Percentiles rank a stretch among this genome's conserved stretches.
Evolutionary conservation across 2,888 invertebrate species (phyloP).

Genomic region (Sicus ferrugineus): DNA sequence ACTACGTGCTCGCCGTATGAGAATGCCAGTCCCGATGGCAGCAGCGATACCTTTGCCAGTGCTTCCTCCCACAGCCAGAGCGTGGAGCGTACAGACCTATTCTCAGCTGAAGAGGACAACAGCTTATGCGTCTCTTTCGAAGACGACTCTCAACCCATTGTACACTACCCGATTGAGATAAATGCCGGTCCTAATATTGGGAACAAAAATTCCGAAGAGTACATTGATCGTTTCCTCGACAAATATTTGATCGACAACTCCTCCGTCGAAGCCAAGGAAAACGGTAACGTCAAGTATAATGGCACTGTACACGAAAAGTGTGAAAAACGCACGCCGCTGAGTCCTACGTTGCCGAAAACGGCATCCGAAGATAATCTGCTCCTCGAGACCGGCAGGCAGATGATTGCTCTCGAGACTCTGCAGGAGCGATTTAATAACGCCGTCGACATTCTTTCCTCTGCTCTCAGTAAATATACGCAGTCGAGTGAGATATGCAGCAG

Average conservation of each 20-base stretch:
- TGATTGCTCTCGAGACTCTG: slow-evolving; percentile 57
- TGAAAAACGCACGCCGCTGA: slow-evolving; percentile 38
- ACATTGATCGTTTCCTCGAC: slow-evolving; percentile 59
- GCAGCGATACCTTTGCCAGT: slow-evolving; percentile 64
- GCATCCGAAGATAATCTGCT: slow-evolving; percentile 61
- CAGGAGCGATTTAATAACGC: slow-evolving; percentile 69
- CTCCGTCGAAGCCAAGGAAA: slow-evolving; percentile 55
- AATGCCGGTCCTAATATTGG: slow-evolving; percentile 38
- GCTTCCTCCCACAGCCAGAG: slow-evolving; percentile 63
- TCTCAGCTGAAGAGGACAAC: slow-evolving; percentile 60
- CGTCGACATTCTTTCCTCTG: slow-evolving; percentile 70
- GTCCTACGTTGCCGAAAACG: slow-evolving; percentile 46
- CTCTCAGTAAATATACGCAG: slow-evolving; percentile 68
- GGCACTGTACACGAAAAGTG: neutral
- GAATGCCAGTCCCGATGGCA: slow-evolving; percentile 47
- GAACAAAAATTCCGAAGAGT: slow-evolving; percentile 54
- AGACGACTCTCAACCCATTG: slow-evolving; percentile 64
- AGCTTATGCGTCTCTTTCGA: slow-evolving; percentile 63
- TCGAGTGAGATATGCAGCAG: slow-evolving; percentile 57
- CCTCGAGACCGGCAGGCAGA: slow-evolving; percentile 59
- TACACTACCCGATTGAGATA: slow-evolving; percentile 57
- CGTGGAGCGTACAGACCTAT: slow-evolving; percentile 61
- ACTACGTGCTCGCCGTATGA: neutral
- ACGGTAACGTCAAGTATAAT: slow-evolving; percentile 12
- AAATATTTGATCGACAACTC: slow-evolving; percentile 59